Evolutionary conservation across 2,113 vertebrate genomes (phyloP).

Genomic region (Himantopus leucocephalus): DNA sequence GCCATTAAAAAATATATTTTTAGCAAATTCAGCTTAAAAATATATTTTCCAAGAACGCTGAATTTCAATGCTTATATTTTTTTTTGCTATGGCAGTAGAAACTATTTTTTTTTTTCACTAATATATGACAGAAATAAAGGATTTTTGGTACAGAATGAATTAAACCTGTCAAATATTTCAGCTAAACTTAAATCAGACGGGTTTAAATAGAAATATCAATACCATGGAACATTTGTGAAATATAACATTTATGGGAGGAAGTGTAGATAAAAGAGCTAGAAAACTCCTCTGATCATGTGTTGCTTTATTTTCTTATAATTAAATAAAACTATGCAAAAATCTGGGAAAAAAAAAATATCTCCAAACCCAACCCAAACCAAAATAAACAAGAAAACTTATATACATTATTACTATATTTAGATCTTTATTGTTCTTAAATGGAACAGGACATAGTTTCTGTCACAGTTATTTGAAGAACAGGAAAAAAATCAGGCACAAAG

Average conservation of each 20-base stretch:
- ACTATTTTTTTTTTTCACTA: background rate
- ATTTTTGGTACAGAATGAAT: background rate
- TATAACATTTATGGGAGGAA: background rate
- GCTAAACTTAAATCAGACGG: background rate
- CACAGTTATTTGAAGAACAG: background rate
- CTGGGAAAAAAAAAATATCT: background rate
- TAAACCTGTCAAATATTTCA: background rate
- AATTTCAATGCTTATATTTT: background rate
- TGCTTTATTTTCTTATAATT: background rate
- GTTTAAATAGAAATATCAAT: background rate
- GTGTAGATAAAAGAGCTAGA: background rate
- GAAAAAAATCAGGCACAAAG: background rate
- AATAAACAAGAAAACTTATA: background rate
- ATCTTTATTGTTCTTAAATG: background rate
- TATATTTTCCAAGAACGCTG: background rate
- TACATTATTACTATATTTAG: background rate
- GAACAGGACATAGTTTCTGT: background rate
- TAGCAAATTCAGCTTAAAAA: background rate
- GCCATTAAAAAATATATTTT: background rate
- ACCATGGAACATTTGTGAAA: background rate
- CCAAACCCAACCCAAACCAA: background rate
- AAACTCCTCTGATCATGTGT: background rate
- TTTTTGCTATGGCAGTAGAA: background rate
- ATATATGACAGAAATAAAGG: background rate
- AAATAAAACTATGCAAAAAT: background rate